These are phyloP conservation scores for Ischnus inquisitorius DNA, from an alignment of 2,888 invertebrate genomes.

Conservation along the genomic window DNA sequence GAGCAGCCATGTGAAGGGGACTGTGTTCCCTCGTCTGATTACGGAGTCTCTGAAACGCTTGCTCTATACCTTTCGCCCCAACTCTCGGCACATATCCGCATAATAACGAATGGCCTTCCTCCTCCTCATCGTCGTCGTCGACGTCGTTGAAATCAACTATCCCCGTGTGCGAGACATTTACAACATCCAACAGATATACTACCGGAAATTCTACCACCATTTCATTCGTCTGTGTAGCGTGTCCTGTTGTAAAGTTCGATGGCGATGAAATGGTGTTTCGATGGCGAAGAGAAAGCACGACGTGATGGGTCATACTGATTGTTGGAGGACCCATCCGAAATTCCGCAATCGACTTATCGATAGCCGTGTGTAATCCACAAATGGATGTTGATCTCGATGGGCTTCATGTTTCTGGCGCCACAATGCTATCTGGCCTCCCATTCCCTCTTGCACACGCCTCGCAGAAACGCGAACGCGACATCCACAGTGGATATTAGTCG, in stretches of 20 bases:
- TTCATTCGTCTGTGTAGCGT: constrained; percentile 14
- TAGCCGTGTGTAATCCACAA: constrained; percentile 50
- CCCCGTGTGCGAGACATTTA: constrained; percentile 34
- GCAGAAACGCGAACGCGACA: not conserved
- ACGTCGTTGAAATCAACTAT: constrained; percentile 35
- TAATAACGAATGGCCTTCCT: constrained; percentile 36
- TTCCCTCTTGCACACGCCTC: not conserved
- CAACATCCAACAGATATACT: not conserved
- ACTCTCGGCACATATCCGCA: constrained; percentile 16
- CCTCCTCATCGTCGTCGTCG: constrained; percentile 22
- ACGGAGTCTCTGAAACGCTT: constrained; percentile 58
- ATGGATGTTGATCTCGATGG: constrained; percentile 49
- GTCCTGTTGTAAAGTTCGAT: constrained; percentile 10
- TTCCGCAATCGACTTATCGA: constrained; percentile 54
- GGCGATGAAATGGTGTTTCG: constrained; percentile 25
- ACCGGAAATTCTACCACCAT: constrained; percentile 35
- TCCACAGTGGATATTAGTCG: constrained; percentile 23
- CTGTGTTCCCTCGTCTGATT: constrained; percentile 62
- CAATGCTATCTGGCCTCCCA: not conserved
- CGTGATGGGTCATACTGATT: not conserved
- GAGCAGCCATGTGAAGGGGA: constrained; percentile 29
- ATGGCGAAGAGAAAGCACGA: constrained; percentile 18
- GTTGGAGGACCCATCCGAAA: constrained; percentile 23
- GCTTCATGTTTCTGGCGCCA: not conserved
- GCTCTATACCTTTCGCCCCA: constrained; percentile 4